These are phyloP conservation scores for Spongia lamella DNA, from an alignment of 37 sponge, comb jelly and placozoan genomes.

Conservation along the genomic window DNA sequence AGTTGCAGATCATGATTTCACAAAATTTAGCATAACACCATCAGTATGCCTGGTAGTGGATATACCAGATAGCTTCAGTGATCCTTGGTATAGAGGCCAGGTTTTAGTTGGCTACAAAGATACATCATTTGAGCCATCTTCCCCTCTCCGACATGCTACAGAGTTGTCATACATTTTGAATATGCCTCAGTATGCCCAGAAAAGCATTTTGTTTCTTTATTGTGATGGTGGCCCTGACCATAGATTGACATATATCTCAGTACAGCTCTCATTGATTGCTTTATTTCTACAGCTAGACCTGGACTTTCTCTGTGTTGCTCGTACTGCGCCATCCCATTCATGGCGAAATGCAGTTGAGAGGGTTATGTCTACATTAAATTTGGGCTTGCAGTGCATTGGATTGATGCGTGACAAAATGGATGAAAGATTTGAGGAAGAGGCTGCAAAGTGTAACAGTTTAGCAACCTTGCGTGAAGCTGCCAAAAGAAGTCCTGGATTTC, in stretches of 20 bases:
- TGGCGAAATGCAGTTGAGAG: no score
- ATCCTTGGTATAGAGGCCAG: conserved; percentile 38
- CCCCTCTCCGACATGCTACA: conserved; percentile 18
- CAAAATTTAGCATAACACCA: conserved; percentile 41
- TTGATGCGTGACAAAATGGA: conserved; percentile 21
- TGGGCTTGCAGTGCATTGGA: conserved; percentile 14
- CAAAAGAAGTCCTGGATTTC: not conserved
- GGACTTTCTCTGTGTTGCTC: conserved; percentile 5
- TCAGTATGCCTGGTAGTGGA: conserved; percentile 33
- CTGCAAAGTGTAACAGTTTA: conserved; percentile 26
- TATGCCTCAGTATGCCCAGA: not conserved
- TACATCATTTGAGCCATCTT: conserved; percentile 14
- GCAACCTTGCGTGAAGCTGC: conserved; percentile 13
- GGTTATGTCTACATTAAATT: no score
- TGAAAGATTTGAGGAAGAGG: conserved; percentile 17
- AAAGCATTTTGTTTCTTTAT: not conserved
- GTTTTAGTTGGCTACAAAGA: conserved; percentile 15
- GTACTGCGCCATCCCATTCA: conserved; percentile 5
- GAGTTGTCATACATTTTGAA: not conserved
- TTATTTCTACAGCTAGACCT: conserved; percentile 7
- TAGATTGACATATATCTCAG: conserved; percentile 2
- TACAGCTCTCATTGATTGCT: not conserved
- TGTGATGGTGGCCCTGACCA: conserved; percentile 28
- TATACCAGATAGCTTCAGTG: conserved; percentile 52
- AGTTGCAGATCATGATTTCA: conserved; percentile 68